Evolutionary conservation across 2,888 invertebrate species (phyloP).

Genomic region (Trachelus stipa): DNA sequence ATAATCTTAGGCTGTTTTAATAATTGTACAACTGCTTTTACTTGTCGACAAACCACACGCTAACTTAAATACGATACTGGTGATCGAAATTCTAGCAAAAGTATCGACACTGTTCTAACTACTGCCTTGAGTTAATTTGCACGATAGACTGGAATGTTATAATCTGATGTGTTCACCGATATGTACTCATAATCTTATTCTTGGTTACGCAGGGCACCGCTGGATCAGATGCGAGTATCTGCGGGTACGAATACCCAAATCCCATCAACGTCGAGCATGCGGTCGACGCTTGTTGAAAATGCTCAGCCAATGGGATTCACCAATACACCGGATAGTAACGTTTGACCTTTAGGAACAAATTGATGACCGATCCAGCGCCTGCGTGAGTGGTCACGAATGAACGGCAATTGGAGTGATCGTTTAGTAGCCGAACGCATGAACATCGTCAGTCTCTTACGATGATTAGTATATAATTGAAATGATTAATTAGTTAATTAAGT

Average conservation of each 20-base stretch:
- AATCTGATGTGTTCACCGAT: background rate
- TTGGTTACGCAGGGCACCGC: constrained; percentile 74
- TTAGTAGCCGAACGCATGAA: constrained; percentile 12
- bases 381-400: constrained; percentile 12
- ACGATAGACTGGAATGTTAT: background rate
- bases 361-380: constrained; percentile 19
- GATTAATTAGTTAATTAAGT: background rate
- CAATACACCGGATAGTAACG: constrained; percentile 77
- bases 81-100: background rate
- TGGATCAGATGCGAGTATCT: constrained; percentile 83
- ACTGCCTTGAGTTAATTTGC: background rate
- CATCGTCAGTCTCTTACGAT: background rate
- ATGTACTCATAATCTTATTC: background rate
- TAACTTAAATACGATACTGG: background rate
- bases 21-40: background rate
- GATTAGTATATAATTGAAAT: constrained; percentile 1
- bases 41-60: background rate
- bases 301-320: constrained; percentile 84
- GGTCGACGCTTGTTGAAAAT: constrained; percentile 82
- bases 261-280: constrained; percentile 71
- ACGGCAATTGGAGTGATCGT: background rate
- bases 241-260: constrained; percentile 68
- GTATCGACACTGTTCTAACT: background rate
- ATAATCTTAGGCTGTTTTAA: background rate
- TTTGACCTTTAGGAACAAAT: constrained; percentile 66